These are phyloP conservation scores for Fregetta grallaria DNA, from an alignment of 2,113 vertebrate species.

Conservation along the genomic window DNA sequence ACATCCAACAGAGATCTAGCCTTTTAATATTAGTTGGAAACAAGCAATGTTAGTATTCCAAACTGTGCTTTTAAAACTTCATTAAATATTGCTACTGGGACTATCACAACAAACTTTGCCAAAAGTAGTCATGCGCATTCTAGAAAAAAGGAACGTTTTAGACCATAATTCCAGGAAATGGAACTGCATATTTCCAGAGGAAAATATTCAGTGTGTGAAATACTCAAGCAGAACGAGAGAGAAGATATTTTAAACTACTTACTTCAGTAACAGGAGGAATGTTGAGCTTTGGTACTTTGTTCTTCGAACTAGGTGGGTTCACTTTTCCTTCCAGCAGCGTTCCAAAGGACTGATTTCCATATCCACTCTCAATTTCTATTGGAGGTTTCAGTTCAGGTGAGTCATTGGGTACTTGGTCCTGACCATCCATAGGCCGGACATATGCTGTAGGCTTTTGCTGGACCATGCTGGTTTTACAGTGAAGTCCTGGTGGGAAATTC, in stretches of 20 bases:
- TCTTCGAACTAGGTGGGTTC: slow-evolving; percentile 81
- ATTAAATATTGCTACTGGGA: not conserved
- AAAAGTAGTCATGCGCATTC: not conserved
- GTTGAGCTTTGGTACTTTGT: slow-evolving; percentile 93
- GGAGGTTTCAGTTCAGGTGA: slow-evolving; percentile 89
- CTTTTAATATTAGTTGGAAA: slow-evolving; percentile 9
- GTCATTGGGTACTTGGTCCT: slow-evolving; percentile 89
- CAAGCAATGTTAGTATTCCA: not conserved
- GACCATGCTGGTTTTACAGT: slow-evolving; percentile 84
- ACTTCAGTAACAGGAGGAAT: slow-evolving; percentile 90
- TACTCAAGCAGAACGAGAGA: not conserved
- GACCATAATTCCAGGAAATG: not conserved
- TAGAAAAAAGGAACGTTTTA: not conserved
- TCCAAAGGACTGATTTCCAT: slow-evolving; percentile 83
- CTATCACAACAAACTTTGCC: not conserved
- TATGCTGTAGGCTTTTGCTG: slow-evolving; percentile 94
- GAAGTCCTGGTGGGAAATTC: slow-evolving; percentile 87
- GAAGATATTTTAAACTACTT: slow-evolving; percentile 64
- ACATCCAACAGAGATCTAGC: not conserved
- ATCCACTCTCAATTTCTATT: slow-evolving; percentile 85
- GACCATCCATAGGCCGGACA: slow-evolving; percentile 93
- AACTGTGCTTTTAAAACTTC: not conserved
- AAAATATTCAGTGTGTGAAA: not conserved
- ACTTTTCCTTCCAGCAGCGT: slow-evolving; percentile 82
- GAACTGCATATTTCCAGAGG: not conserved